phyloP scores from a whole-genome alignment of 1,140 invertebrate species.

The Idris sp. region DNA sequence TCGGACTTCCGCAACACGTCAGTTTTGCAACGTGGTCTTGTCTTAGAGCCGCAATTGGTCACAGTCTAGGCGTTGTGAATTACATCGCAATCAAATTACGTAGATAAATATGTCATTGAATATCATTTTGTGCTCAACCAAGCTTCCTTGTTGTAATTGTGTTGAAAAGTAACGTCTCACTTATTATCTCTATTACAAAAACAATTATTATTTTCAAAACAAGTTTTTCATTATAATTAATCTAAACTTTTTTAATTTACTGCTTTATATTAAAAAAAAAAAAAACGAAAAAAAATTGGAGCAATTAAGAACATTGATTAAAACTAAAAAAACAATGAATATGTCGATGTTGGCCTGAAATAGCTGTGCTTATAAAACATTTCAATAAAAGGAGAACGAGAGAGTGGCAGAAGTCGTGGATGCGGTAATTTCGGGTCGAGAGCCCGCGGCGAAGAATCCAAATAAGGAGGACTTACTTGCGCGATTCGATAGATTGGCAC shows the following conservation, averaged over 20 bases:
- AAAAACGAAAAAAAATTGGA: too few relatives aligned
- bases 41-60: conserved; percentile 17
- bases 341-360: conserved; percentile 55
- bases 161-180: too few relatives aligned
- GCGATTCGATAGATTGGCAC: conserved; percentile 70
- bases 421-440: conserved; percentile 61
- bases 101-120: conserved; percentile 11
- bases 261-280: too few relatives aligned
- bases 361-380: too few relatives aligned
- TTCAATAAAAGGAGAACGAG: too few relatives aligned
- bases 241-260: too few relatives aligned
- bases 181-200: too few relatives aligned
- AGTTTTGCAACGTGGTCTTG: conserved; percentile 24
- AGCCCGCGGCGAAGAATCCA: conserved; percentile 65
- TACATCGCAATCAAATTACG: conserved; percentile 27
- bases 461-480: conserved; percentile 72
- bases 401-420: conserved; percentile 65
- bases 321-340: conserved; percentile 29
- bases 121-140: neutral
- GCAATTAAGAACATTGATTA: too few relatives aligned
- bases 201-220: conserved; percentile 1
- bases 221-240: neutral
- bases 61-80: conserved; percentile 13
- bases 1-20: conserved; percentile 42
- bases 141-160: conserved; percentile 3